A percentile compares a stretch with the other conserved stretches of the same genome.
These are phyloP conservation scores for Drosophila navojoa DNA, from an alignment of 1,140 invertebrate species.

Conservation along the genomic window DNA sequence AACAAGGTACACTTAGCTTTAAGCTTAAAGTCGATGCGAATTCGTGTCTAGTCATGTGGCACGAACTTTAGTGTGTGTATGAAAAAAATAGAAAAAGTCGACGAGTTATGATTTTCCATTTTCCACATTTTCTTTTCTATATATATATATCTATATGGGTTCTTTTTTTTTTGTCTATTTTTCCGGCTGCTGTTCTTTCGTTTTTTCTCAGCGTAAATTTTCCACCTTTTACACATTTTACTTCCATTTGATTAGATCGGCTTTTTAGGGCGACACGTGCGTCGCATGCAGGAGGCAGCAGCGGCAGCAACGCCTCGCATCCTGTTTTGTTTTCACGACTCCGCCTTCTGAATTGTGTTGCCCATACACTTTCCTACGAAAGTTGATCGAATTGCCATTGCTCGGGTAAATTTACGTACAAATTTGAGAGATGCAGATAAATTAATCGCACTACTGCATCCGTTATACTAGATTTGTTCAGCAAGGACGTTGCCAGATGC, in stretches of 20 bases:
- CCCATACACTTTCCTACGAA: conserved; percentile 11
- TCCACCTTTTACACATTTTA: conserved; percentile 82
- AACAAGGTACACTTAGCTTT: conserved; percentile 30
- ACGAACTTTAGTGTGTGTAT: conserved; percentile 39
- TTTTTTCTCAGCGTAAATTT: conserved; percentile 64
- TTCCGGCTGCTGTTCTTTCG: conserved; percentile 43
- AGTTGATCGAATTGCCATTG: too few relatives aligned
- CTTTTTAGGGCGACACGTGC: conserved; percentile 74
- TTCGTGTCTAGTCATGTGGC: conserved; percentile 64
- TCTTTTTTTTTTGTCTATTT: conserved; percentile 33
- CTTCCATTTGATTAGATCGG: conserved; percentile 81
- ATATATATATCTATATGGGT: background rate
- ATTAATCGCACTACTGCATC: too few relatives aligned
- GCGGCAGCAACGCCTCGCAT: conserved; percentile 56
- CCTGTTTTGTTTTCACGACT: conserved; percentile 70
- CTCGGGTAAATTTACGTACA: background rate
- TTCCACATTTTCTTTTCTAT: conserved; percentile 38
- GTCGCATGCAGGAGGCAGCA: conserved; percentile 19
- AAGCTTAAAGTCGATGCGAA: conserved; percentile 58
- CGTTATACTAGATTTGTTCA: too few relatives aligned
- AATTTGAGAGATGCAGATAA: too few relatives aligned
- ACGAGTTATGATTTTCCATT: conserved; percentile 74
- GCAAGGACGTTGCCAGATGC: too few relatives aligned
- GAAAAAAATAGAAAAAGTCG: conserved; percentile 35
- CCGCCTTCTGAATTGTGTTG: conserved; percentile 12